Conservation (phyloP, 2,797 vertebrate genomes). For the Jordanella pulchra region DNA sequence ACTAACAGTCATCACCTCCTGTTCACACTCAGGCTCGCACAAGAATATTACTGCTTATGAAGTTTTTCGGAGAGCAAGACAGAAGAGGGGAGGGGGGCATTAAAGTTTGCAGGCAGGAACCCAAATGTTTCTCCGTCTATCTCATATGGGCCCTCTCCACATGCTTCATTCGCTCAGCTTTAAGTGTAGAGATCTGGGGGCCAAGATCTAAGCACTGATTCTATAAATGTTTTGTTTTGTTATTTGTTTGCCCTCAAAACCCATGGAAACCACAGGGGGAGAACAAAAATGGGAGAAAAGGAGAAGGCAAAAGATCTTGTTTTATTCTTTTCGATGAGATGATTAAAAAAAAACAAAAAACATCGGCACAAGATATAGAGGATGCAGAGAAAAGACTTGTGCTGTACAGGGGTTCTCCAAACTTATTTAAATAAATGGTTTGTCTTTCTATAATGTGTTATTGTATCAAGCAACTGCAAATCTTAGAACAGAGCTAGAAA, state of each 20-base stretch:
- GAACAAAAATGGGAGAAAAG: slow-evolving; percentile 50
- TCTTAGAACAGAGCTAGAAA: slow-evolving; percentile 10
- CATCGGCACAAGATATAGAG: slow-evolving; percentile 45
- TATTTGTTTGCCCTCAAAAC: slow-evolving; percentile 76
- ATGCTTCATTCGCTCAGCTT: slow-evolving; percentile 70
- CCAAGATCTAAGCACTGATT: slow-evolving; percentile 67
- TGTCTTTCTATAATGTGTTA: slow-evolving; percentile 27
- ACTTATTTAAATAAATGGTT: slow-evolving; percentile 33
- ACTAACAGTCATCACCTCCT: slow-evolving; percentile 35
- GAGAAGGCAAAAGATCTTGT: slow-evolving; percentile 41
- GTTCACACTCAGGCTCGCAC: slow-evolving; percentile 27
- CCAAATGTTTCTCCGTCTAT: slow-evolving; percentile 64
- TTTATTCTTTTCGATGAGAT: slow-evolving; percentile 37
- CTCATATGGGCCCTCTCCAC: slow-evolving; percentile 66
- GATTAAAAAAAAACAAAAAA: slow-evolving; percentile 52
- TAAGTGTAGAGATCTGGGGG: slow-evolving; percentile 66
- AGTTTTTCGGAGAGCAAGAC: slow-evolving; percentile 73
- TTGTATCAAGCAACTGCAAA: slow-evolving; percentile 31
- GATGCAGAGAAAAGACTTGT: slow-evolving; percentile 38
- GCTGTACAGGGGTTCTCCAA: slow-evolving; percentile 31
- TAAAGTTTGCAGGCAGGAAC: slow-evolving; percentile 77
- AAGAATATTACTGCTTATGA: slow-evolving; percentile 58
- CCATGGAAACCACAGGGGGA: slow-evolving; percentile 64
- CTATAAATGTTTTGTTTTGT: slow-evolving; percentile 79
- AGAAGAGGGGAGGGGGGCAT: slow-evolving; percentile 67